Percentiles rank a stretch among this genome's conserved stretches.
Conservation (phyloP, 1,140 invertebrate species). For the Penaeus indicus region DNA sequence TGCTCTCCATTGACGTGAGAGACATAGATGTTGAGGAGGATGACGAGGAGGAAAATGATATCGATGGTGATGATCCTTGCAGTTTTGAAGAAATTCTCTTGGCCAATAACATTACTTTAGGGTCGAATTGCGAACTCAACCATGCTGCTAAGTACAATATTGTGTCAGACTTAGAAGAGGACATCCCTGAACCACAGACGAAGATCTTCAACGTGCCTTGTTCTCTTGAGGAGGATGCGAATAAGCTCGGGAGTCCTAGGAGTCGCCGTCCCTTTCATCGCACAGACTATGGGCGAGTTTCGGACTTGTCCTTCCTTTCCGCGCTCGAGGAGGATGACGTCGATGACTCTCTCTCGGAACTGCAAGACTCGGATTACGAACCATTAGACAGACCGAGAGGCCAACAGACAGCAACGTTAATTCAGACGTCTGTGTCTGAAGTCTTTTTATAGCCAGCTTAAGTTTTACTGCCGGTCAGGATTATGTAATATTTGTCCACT, state of each 20-base stretch:
- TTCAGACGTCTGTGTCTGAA: slow-evolving; percentile 57
- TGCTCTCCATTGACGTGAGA: slow-evolving; percentile 39
- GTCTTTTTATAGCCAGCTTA: slow-evolving; percentile 36
- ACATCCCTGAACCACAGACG: slow-evolving; percentile 3
- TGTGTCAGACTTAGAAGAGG: slow-evolving; percentile 53
- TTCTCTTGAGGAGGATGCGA: slow-evolving; percentile 31
- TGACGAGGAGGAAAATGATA: slow-evolving; percentile 2
- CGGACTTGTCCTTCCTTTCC: slow-evolving; percentile 54
- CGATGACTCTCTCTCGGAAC: slow-evolving; percentile 51
- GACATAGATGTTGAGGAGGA: slow-evolving; percentile 29
- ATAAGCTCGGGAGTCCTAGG: slow-evolving; percentile 46
- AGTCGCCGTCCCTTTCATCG: slow-evolving; percentile 58
- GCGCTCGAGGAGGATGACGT: slow-evolving; percentile 52
- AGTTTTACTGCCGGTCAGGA: too few relatives aligned
- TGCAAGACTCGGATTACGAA: slow-evolving; percentile 48
- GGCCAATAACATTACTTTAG: slow-evolving; percentile 52
- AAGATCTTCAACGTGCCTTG: slow-evolving; percentile 48
- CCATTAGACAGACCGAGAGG: slow-evolving; percentile 15
- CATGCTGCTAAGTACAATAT: slow-evolving; percentile 46
- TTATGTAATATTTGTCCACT: too few relatives aligned
- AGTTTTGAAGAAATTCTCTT: slow-evolving; percentile 58
- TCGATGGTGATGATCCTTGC: slow-evolving; percentile 48
- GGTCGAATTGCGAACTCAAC: slow-evolving; percentile 40
- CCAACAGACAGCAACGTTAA: slow-evolving; percentile 45
- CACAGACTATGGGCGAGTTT: slow-evolving; percentile 53